Base-by-base conservation (phyloP, 2,888 invertebrate species). In the Acanthacorydalis orientalis region DNA sequence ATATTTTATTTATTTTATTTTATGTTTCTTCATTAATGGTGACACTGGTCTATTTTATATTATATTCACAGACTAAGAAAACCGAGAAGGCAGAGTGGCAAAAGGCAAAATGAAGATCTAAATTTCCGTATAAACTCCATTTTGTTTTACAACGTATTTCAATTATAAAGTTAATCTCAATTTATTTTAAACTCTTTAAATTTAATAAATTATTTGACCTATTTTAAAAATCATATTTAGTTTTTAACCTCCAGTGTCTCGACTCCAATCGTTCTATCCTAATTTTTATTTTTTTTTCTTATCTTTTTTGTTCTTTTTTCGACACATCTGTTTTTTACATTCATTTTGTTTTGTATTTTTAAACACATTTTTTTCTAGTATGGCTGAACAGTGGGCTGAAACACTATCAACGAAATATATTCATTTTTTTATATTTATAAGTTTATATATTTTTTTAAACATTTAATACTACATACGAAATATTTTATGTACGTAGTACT, bases 31-130 rank as follows among this genome's bases (percentile, higher is more conserved):
- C 38, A 38, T 11, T 11, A 2, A 41, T 41, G 31, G 41, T 44
- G 44, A 15, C 23, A 14, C 23, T 23, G 23, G 23, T 23, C 23
- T 23, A 23, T 23, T 23, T 23, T 23, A 23, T 23, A 23, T 23
- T 23, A 23, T 23, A 23, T 67, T 60, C 65, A 74, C 81, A 83
- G 82, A 76, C 80, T 61, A 82, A 82, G 77, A 81, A 81, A 65
- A 76, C 80, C 64, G 81, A 82, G 75, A 78, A 78, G 64, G 77
- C 78, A 68, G 77, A 78, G 65, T 78, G 78, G 77, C 75, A 76
- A 70, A 77, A 77, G 75, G 77, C 23, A 23, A 23, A 23, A 23
- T 23, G 23, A 23, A 23, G 23, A 23, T 23, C 23, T 23, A 23
- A 23, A 23, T 23, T 23, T 23, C 23, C 23, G 23, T 23, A 23